Percentiles rank a stretch among this genome's conserved stretches.
These are phyloP conservation scores for Platygyra sinensis DNA, from an alignment of 64 coral and sea anemone species.

Conservation along the genomic window DNA sequence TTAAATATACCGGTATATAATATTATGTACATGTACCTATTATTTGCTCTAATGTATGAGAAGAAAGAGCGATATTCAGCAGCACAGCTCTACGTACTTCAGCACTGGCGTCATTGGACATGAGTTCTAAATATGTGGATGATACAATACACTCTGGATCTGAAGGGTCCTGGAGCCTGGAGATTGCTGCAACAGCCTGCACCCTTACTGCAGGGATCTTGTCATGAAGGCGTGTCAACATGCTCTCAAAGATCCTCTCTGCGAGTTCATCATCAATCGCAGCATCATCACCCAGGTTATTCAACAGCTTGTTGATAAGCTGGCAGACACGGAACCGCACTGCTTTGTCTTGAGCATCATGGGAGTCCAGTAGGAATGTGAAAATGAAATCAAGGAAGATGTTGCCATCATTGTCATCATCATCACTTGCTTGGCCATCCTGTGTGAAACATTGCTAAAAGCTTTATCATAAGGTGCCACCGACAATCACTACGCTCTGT, in stretches of 20 bases:
- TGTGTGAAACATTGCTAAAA: not conserved
- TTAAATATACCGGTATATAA: not conserved
- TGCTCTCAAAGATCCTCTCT: conserved; percentile 77
- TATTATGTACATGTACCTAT: conserved; percentile 83
- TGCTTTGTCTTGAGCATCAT: conserved; percentile 83
- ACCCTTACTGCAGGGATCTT: conserved; percentile 73
- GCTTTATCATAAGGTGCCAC: too few species aligned
- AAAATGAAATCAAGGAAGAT: conserved; percentile 70
- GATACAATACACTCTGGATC: conserved; percentile 82
- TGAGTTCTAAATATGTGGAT: conserved; percentile 69
- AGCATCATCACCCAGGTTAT: conserved; percentile 83
- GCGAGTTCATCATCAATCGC: conserved; percentile 87
- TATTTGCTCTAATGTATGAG: conserved; percentile 59
- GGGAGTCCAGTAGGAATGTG: conserved; percentile 72
- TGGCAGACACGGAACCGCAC: conserved; percentile 92
- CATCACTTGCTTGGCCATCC: conserved; percentile 63
- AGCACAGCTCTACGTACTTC: conserved; percentile 85
- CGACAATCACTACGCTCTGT: too few species aligned
- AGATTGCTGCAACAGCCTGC: conserved; percentile 85
- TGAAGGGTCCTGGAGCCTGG: conserved; percentile 87
- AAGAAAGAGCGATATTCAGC: conserved; percentile 67
- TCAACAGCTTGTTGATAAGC: conserved; percentile 84
- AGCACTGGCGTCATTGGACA: conserved; percentile 76
- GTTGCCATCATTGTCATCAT: conserved; percentile 67
- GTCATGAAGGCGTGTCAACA: conserved; percentile 84